These are phyloP conservation scores for Nothoprocta pentlandii DNA, from an alignment of 2,113 vertebrate genomes.

Conservation along the genomic window DNA sequence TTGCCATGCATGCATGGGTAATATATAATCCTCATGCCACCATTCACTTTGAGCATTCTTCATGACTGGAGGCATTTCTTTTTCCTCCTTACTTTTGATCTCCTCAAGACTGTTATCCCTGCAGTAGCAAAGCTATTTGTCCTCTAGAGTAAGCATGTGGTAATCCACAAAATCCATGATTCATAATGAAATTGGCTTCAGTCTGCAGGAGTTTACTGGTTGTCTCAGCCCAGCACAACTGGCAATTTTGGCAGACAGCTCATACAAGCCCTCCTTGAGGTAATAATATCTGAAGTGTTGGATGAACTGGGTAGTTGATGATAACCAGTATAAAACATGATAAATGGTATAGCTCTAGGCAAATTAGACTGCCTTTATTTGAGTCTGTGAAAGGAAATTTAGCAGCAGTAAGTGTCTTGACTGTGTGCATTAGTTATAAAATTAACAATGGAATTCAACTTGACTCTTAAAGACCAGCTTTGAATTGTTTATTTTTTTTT, in stretches of 20 bases:
- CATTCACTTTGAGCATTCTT: slow-evolving; percentile 53
- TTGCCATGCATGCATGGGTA: slow-evolving; percentile 31
- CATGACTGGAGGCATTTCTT: slow-evolving; percentile 59
- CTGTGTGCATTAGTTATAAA: background rate
- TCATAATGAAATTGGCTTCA: slow-evolving; percentile 73
- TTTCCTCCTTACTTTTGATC: slow-evolving; percentile 61
- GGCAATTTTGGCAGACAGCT: slow-evolving; percentile 20
- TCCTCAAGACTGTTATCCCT: slow-evolving; percentile 52
- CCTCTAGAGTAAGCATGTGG: slow-evolving; percentile 67
- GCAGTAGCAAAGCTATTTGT: slow-evolving; percentile 66
- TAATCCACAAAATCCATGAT: slow-evolving; percentile 72
- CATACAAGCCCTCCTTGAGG: slow-evolving; percentile 46
- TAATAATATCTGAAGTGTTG: slow-evolving; percentile 36
- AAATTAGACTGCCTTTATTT: slow-evolving; percentile 21
- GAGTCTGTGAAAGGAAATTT: background rate
- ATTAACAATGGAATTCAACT: slow-evolving; percentile 12
- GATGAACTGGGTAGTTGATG: slow-evolving; percentile 42
- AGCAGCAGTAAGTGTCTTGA: slow-evolving; percentile 31
- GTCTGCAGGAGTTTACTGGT: slow-evolving; percentile 51
- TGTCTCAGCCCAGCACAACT: slow-evolving; percentile 49
- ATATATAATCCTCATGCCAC: slow-evolving; percentile 55
- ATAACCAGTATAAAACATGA: slow-evolving; percentile 49
- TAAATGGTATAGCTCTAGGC: background rate
- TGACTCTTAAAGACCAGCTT: background rate
- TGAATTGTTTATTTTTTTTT: background rate